Evolutionary conservation across 2,888 invertebrate species (phyloP).

Genomic region (Synanthedon formicaeformis): DNA sequence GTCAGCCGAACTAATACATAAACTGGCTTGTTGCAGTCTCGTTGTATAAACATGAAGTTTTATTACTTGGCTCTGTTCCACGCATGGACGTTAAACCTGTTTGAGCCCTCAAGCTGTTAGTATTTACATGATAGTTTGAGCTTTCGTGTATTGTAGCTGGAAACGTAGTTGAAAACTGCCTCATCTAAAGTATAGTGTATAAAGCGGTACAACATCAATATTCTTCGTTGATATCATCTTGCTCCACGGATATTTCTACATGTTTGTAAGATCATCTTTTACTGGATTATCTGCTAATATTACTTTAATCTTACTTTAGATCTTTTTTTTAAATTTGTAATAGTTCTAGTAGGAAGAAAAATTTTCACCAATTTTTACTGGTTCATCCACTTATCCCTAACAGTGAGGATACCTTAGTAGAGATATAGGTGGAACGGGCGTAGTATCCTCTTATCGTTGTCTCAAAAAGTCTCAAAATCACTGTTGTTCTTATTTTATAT

Average conservation of each 20-base stretch:
- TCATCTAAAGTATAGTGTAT: not conserved
- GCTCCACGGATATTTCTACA: not conserved
- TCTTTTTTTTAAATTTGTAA: too few species aligned
- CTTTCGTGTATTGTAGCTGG: not conserved
- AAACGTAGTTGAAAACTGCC: not conserved
- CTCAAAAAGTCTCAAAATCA: too few species aligned
- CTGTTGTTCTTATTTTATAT: too few species aligned
- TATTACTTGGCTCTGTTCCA: slow-evolving; percentile 69
- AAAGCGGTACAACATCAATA: not conserved
- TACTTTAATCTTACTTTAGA: too few species aligned
- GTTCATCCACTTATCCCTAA: too few species aligned
- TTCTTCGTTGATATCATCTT: not conserved
- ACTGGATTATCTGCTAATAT: too few species aligned
- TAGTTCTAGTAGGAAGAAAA: too few species aligned
- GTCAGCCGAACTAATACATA: slow-evolving; percentile 23
- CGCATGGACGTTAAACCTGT: slow-evolving; percentile 56
- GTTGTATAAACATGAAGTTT: slow-evolving; percentile 65
- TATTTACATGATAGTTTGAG: slow-evolving; percentile 48
- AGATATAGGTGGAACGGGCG: too few species aligned
- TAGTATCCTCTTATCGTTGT: too few species aligned
- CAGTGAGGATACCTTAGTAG: too few species aligned
- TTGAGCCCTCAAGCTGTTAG: slow-evolving; percentile 42
- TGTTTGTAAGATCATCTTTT: too few species aligned
- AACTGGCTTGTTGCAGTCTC: slow-evolving; percentile 50
- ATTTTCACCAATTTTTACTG: too few species aligned